A percentile compares a stretch with the other conserved stretches of the same genome.
Conservation (phyloP, 2,113 vertebrate species). For the Ictalurus furcatus region DNA sequence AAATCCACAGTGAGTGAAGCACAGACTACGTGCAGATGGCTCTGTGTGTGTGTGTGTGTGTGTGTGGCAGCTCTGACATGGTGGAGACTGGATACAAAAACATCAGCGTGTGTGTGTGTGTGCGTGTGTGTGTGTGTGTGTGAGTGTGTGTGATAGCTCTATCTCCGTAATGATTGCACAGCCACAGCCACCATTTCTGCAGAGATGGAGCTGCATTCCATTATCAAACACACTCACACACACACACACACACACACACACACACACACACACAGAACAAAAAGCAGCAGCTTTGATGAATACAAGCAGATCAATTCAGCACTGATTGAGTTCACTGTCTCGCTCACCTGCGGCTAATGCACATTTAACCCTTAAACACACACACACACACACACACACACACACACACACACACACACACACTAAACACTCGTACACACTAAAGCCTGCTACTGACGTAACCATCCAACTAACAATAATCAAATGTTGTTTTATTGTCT, state of each 20-base stretch:
- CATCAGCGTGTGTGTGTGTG: conserved; percentile 19
- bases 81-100: background rate
- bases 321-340: background rate
- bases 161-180: conserved; percentile 76
- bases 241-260: conserved; percentile 16
- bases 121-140: conserved; percentile 26
- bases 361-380: background rate
- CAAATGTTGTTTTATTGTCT: background rate
- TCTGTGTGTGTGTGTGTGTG: conserved; percentile 25
- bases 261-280: conserved; percentile 31
- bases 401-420: background rate
- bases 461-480: background rate
- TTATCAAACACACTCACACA: conserved; percentile 55
- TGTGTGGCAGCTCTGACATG: conserved; percentile 10
- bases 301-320: conserved; percentile 14
- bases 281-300: conserved; percentile 15
- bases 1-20: background rate
- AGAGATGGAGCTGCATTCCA: conserved; percentile 69
- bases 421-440: background rate
- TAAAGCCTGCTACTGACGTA: background rate
- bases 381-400: conserved; percentile 7
- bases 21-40: conserved; percentile 2
- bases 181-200: conserved; percentile 69
- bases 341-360: background rate
- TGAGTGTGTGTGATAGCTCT: conserved; percentile 58